Conservation (phyloP, 2,113 vertebrate genomes). For the Typhlomys cinereus region DNA sequence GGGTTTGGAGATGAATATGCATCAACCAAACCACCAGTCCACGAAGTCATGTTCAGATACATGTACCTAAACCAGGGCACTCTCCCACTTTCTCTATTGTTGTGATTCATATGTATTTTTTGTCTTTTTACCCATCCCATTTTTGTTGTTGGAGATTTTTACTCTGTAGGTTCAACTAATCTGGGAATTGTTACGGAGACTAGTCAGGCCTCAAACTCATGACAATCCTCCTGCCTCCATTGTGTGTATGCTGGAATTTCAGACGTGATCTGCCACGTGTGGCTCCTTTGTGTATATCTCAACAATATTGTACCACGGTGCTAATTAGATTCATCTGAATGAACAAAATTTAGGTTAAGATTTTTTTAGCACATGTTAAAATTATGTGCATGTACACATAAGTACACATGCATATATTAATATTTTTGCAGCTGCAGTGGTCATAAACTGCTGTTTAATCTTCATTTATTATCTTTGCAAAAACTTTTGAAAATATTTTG, state of each 20-base stretch:
- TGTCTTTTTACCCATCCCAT: too few species aligned
- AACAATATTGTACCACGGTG: neutral
- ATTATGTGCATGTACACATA: neutral
- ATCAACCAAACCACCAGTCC: too few species aligned
- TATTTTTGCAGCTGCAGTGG: too few species aligned
- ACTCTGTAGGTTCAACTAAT: neutral
- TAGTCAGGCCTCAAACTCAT: neutral
- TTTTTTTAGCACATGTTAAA: neutral
- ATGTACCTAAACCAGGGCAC: neutral
- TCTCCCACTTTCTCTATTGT: neutral
- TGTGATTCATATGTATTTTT: neutral
- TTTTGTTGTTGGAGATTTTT: neutral
- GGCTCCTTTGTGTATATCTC: neutral
- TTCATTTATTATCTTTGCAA: slow-evolving; percentile 10
- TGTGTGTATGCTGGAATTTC: neutral
- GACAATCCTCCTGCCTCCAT: neutral
- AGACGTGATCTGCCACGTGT: neutral
- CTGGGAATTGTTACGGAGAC: too few species aligned
- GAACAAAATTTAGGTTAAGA: neutral
- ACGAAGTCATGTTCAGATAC: neutral
- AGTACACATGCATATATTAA: neutral
- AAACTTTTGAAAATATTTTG: neutral
- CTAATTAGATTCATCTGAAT: neutral
- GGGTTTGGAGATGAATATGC: neutral
- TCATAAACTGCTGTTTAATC: neutral